A percentile compares a stretch with the other conserved stretches of the same genome.
These are phyloP conservation scores for Zaprionus inermis DNA, from an alignment of 1,140 invertebrate species.

Conservation along the genomic window DNA sequence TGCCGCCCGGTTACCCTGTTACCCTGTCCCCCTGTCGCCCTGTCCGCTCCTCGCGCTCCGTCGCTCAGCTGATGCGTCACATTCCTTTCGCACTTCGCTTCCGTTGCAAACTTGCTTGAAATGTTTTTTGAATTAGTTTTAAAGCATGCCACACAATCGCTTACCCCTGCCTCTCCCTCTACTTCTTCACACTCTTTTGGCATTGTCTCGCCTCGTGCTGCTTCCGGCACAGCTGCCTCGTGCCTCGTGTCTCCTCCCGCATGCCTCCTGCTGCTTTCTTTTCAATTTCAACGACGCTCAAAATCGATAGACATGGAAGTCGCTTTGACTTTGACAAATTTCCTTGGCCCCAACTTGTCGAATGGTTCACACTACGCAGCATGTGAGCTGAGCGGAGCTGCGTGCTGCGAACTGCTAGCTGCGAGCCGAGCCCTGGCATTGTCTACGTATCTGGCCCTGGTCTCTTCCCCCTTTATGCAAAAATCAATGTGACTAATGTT, in stretches of 20 bases:
- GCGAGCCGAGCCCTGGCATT: slow-evolving; percentile 2
- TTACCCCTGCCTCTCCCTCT: neutral
- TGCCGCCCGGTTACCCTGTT: neutral
- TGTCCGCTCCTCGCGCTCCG: neutral
- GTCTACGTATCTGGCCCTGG: slow-evolving; percentile 10
- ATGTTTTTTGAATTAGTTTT: slow-evolving; percentile 51
- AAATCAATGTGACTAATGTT: slow-evolving; percentile 39
- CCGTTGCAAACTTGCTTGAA: slow-evolving; percentile 35
- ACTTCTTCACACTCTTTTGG: slow-evolving; percentile 1
- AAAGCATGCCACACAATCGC: slow-evolving; percentile 37
- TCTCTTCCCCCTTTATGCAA: slow-evolving; percentile 8
- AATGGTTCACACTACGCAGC: slow-evolving; percentile 3
- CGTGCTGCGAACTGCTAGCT: too few species aligned
- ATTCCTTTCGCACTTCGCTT: slow-evolving; percentile 33
- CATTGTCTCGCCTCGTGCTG: slow-evolving; percentile 18
- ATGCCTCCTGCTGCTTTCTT: slow-evolving; percentile 28
- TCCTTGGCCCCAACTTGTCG: slow-evolving; percentile 36
- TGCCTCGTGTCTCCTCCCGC: too few species aligned
- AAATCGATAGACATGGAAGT: slow-evolving; percentile 57
- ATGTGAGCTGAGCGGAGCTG: too few species aligned
- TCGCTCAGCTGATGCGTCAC: slow-evolving; percentile 42
- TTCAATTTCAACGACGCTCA: slow-evolving; percentile 45
- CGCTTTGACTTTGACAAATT: slow-evolving; percentile 63
- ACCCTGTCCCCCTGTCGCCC: neutral
- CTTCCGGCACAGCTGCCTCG: slow-evolving; percentile 4